phyloP scores from a whole-genome alignment of 2,888 invertebrate species.

The Agonopterix heracliana region DNA sequence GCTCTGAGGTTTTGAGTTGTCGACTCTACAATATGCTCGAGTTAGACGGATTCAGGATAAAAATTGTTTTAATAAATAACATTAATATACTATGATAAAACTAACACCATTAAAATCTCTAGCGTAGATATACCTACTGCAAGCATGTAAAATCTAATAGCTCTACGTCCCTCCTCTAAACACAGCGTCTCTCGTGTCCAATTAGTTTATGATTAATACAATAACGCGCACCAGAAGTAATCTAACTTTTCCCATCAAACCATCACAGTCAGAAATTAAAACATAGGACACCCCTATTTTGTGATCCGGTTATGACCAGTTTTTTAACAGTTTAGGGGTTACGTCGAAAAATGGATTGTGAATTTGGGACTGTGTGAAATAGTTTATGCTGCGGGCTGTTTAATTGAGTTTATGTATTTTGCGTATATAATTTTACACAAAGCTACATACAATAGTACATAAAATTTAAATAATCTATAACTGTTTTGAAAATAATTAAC shows the following conservation, averaged over 20 bases:
- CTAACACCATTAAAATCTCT: no score
- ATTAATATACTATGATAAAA: no score
- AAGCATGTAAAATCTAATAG: no score
- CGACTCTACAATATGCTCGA: no score
- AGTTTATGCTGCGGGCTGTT: not conserved
- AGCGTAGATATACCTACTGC: no score
- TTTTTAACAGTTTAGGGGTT: conserved; percentile 22
- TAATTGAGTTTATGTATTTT: not conserved
- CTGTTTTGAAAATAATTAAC: not conserved
- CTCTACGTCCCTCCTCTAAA: no score
- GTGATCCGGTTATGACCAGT: conserved; percentile 14
- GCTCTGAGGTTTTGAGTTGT: no score
- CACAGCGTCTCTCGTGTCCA: conserved; percentile 29
- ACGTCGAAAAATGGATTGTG: not conserved
- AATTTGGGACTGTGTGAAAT: not conserved
- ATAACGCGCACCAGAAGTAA: conserved; percentile 25
- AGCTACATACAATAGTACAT: not conserved
- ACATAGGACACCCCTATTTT: conserved; percentile 62
- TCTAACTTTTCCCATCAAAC: conserved; percentile 61
- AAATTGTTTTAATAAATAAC: no score
- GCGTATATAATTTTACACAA: not conserved
- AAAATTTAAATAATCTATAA: not conserved
- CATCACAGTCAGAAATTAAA: conserved; percentile 48
- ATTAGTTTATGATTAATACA: conserved; percentile 31
- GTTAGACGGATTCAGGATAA: no score